Evolutionary conservation across 2,888 invertebrate genomes (phyloP), one percentile per base, ranked within the genome.

Genomic region (Ophion obscuratus): DNA sequence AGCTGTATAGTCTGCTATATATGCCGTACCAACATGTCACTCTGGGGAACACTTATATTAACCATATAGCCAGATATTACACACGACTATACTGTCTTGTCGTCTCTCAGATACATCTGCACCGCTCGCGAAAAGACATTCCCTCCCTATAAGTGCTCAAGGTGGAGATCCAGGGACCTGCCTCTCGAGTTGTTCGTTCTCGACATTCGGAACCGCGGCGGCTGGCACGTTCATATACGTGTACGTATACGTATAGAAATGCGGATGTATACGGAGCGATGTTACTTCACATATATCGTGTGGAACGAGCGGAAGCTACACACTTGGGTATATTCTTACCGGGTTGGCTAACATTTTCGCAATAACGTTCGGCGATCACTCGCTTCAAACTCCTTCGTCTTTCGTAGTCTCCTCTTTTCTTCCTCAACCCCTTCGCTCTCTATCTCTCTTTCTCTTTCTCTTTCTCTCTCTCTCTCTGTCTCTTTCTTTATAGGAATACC

Each of bases 291-390:
- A 68, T 77, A 40, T 24, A 77, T 68, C 40, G 64, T 75, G 47
- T 64, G 57, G 57, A 61, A 68, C 59, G 53, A 68, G 59, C 66
- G 57, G 66, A 79, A 76, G 66, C 64, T 57, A 82, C 71, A 78
- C 81, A 81, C 79, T 79, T 40, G 67, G 40, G 67, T 59, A 57
- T 79, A 67, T 67, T 59, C 24, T 61, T 47, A 62, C 40, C 57
- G 73, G 67, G 73, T 67, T 68, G 62, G 83, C 83, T 68, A 80
- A 83, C 82, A 77, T 83, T 80, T 74, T 73, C 77, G 81, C 83
- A 83, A 83, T 81, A 86, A 86, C 81, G 83, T 83, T 79, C 76
- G 81, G 62, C 77, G 86, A 86, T 81, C 83, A 77, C 68, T 44
- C 62, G 71, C 62, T 80, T 66, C 70, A 83, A 86, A 83, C 83